Conservation (phyloP, 2,113 vertebrate genomes). For the Puffinus mauretanicus region DNA sequence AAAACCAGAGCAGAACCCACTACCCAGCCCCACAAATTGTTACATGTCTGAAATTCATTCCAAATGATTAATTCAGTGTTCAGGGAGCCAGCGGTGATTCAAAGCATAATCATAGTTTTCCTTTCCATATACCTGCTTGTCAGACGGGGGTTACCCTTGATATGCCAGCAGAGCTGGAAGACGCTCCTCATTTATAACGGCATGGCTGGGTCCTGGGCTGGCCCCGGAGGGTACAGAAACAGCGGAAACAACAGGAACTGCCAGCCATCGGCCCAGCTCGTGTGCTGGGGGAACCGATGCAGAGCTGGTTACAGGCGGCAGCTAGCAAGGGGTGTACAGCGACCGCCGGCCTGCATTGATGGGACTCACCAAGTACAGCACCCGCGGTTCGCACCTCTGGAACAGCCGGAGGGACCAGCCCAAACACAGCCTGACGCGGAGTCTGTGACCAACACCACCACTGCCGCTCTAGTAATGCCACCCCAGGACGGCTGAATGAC, state of each 20-base stretch:
- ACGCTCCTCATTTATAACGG: background rate
- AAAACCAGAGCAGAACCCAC: background rate
- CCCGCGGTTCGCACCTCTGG: accelerated
- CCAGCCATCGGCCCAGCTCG: background rate
- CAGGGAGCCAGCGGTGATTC: background rate
- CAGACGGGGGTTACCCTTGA: background rate
- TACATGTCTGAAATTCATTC: background rate
- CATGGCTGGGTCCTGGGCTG: background rate
- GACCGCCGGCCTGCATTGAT: background rate
- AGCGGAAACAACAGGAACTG: background rate
- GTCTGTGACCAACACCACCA: background rate
- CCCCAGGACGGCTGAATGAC: background rate
- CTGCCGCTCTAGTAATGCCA: background rate
- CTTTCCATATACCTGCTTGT: background rate
- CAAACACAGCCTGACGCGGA: accelerated
- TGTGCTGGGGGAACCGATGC: background rate
- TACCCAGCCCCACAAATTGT: background rate
- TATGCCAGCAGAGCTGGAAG: background rate
- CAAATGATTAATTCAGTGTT: background rate
- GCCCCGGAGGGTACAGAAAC: background rate
- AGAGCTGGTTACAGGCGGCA: background rate
- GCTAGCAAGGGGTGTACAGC: background rate
- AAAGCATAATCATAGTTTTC: background rate
- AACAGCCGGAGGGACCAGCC: background rate
- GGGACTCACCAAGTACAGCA: background rate